Evolutionary conservation across 2,797 vertebrate species (phyloP).

Genomic region (Danio jaintianensis): DNA sequence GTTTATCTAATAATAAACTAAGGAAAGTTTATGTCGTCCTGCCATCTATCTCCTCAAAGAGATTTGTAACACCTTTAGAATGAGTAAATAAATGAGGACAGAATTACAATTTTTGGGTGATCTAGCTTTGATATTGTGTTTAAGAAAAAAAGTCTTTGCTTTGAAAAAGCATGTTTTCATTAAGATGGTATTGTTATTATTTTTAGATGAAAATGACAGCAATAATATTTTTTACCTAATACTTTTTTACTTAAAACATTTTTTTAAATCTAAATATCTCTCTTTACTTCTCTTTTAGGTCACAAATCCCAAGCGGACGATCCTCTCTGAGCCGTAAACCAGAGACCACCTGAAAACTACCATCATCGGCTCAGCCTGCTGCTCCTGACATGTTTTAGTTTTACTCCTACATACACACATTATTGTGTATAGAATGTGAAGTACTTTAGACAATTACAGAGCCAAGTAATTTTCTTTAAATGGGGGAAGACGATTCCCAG

Average conservation of each 20-base stretch:
- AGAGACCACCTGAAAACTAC: constrained; percentile 39
- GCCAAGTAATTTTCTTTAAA: constrained; percentile 29
- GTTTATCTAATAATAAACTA: too few species aligned
- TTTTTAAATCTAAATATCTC: too few species aligned
- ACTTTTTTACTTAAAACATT: too few species aligned
- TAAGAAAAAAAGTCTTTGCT: too few species aligned
- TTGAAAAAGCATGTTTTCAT: neutral
- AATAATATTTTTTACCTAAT: too few species aligned
- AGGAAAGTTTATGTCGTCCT: neutral
- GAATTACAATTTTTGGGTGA: neutral
- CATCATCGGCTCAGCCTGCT: constrained; percentile 13
- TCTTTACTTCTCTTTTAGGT: constrained; percentile 63
- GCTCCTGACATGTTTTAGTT: constrained; percentile 12
- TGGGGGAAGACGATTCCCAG: constrained; percentile 40
- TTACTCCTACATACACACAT: constrained; percentile 15
- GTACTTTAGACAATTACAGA: constrained; percentile 20
- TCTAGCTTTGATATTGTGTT: too few species aligned
- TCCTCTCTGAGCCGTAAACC: constrained; percentile 51
- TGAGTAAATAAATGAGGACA: neutral
- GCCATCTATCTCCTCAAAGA: neutral
- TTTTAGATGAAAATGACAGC: too few species aligned
- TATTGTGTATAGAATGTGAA: constrained; percentile 30
- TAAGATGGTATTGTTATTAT: neutral
- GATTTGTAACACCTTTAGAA: neutral
- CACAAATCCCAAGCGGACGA: constrained; percentile 58